Base-by-base conservation (phyloP, 2,113 vertebrate species). In the Chrysochloris asiatica region DNA sequence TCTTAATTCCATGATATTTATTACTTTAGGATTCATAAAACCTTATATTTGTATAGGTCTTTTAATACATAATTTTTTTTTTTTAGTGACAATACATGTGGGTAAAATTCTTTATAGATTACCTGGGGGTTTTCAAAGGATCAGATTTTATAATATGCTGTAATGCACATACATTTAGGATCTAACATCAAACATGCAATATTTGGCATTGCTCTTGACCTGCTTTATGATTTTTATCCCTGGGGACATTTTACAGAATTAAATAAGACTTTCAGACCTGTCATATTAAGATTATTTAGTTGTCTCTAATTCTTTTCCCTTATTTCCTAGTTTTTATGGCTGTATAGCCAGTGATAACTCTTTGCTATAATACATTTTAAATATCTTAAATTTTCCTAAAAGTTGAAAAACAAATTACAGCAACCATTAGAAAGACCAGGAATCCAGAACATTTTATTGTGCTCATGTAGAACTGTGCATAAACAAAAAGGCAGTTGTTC, bases 1-100 rank as follows among this genome's bases (percentile, higher is more conserved):
- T 54, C 36, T 90, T 77, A 92, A 89, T 90, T 87, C 67, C 61
- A 33, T 75, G 87, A n/a, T 78, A 93, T 94, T 83, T 93, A 92
- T 93, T 78, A 82, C 45, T 61, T 80, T 76, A 89, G 47, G 8
- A 85, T 36, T 88, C 76, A 71, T 92, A 83, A 94, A 84, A 71
- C 9, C 56, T 72, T 36, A 89, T 59, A 12, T 45, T 75, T 94
- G 91, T 84, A 67, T 81, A 41, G 10, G 4, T 89, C 50, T 90
- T 86, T 94, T 75, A 95, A 87, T 4, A 87, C 12, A 71, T 17
- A 10, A 83, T 3, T 91, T 38, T 16, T 3, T 91, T 38, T 16
- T 80, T 83, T 85, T 33, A 87, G 47, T 61, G 80, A 33, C 26
- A 38, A 89, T 48, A 78, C 21, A 85, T 61, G 86, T 87, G 26